phyloP scores from a whole-genome alignment of 37 sponge, comb jelly and placozoan genomes.

The Hormiphora californensis region DNA sequence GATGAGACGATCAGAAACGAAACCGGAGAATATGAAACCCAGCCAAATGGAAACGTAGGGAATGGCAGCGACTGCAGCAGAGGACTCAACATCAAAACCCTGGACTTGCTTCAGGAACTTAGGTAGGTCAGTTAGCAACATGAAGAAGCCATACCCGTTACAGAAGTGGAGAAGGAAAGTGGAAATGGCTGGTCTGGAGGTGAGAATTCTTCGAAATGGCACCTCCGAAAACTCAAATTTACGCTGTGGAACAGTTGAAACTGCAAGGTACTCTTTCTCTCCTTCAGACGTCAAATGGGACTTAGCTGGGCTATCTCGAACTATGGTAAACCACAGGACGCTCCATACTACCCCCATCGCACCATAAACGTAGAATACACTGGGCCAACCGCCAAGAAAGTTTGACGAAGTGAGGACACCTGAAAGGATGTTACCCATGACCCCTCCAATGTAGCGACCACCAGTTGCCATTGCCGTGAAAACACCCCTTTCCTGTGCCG shows the following conservation, averaged over 20 bases:
- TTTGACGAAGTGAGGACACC: background rate
- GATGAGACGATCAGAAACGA: background rate
- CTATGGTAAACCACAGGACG: conserved; percentile 9
- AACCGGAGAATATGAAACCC: background rate
- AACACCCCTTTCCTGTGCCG: background rate
- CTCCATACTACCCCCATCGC: background rate
- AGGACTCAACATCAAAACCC: background rate
- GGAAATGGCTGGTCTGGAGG: background rate
- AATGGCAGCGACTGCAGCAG: background rate
- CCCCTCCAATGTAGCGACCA: background rate
- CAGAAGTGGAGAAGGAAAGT: conserved; percentile 4
- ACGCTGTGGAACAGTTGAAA: background rate
- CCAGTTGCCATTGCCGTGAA: background rate
- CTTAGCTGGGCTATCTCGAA: background rate
- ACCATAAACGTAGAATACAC: conserved; percentile 39
- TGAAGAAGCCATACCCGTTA: conserved; percentile 44
- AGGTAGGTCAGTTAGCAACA: conserved; percentile 20
- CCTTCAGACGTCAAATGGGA: background rate
- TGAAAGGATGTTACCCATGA: conserved; percentile 32
- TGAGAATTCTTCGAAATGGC: background rate
- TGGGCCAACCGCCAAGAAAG: conserved; percentile 23
- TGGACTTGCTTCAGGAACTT: background rate
- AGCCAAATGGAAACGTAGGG: conserved; percentile 13
- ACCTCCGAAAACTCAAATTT: conserved; percentile 7
- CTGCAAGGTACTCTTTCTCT: background rate